A percentile compares a stretch with the other conserved stretches of the same genome.
These are phyloP conservation scores for Gymnocheta viridis DNA, from an alignment of 2,888 invertebrate species.

Conservation along the genomic window DNA sequence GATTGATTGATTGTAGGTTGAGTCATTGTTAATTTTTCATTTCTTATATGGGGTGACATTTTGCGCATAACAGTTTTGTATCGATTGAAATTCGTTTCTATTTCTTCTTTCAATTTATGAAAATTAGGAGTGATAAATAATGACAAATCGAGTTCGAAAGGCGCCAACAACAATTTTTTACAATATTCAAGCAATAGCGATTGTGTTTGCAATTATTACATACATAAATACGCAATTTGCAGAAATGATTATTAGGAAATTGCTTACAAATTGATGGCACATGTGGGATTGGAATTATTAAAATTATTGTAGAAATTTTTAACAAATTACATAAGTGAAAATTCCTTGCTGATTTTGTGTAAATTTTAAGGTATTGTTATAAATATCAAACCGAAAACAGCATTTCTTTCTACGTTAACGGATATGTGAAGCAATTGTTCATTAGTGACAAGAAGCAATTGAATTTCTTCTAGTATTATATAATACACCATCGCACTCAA, in stretches of 20 bases:
- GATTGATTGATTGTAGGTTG: conserved; percentile 68
- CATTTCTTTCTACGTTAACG: too few species aligned
- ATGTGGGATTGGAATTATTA: not conserved
- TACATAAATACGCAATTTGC: too few species aligned
- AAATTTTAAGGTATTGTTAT: too few species aligned
- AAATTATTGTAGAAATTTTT: not conserved
- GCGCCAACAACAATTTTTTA: conserved; percentile 58
- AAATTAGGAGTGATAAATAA: conserved; percentile 65
- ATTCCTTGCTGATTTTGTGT: not conserved
- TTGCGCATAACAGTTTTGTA: conserved; percentile 27
- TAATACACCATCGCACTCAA: too few species aligned
- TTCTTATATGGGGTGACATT: conserved; percentile 51
- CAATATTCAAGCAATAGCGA: conserved; percentile 4
- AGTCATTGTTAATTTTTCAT: conserved; percentile 63
- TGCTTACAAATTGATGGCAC: conserved; percentile 7
- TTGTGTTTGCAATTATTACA: not conserved
- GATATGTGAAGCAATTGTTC: too few species aligned
- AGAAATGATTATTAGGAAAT: conserved; percentile 27
- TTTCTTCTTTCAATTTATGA: conserved; percentile 47
- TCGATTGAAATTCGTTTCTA: not conserved
- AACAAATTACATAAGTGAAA: not conserved
- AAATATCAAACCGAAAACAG: too few species aligned
- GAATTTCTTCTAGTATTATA: too few species aligned
- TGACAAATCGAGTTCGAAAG: conserved; percentile 60
- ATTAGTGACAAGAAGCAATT: too few species aligned